phyloP scores from a whole-genome alignment of 2,888 invertebrate species.

The Fissipunctia ypsillon region DNA sequence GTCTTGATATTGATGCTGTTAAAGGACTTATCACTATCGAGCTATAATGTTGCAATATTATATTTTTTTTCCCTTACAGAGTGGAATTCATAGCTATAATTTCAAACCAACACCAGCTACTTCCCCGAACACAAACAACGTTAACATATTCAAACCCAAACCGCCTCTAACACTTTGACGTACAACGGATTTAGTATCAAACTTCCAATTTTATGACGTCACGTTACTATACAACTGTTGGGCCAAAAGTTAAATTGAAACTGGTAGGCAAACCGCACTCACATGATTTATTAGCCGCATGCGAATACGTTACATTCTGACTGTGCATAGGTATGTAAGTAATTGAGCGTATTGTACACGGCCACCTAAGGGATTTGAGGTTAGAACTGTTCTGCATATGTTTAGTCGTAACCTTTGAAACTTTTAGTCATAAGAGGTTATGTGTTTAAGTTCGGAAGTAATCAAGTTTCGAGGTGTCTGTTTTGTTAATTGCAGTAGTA shows the following conservation, averaged over 20 bases:
- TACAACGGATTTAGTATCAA: constrained; percentile 67
- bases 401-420: constrained; percentile 67
- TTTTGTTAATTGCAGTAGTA: constrained; percentile 19
- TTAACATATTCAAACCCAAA: constrained; percentile 37
- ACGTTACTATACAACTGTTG: constrained; percentile 71
- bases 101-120: background rate
- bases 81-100: background rate
- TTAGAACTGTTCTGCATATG: constrained; percentile 56
- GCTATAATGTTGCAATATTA: too few species aligned
- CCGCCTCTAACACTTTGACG: constrained; percentile 58
- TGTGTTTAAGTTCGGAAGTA: constrained; percentile 38
- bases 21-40: background rate
- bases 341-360: constrained; percentile 65
- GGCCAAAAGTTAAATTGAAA: constrained; percentile 88
- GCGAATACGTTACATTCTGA: constrained; percentile 76
- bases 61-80: background rate
- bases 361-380: constrained; percentile 62
- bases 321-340: constrained; percentile 71
- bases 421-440: constrained; percentile 71
- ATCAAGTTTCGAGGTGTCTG: constrained; percentile 50
- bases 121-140: constrained; percentile 15
- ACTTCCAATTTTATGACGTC: constrained; percentile 75
- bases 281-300: constrained; percentile 86
- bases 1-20: background rate
- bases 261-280: constrained; percentile 85